Conservation (phyloP, 2,888 invertebrate species). For the Amaurobius ferox region DNA sequence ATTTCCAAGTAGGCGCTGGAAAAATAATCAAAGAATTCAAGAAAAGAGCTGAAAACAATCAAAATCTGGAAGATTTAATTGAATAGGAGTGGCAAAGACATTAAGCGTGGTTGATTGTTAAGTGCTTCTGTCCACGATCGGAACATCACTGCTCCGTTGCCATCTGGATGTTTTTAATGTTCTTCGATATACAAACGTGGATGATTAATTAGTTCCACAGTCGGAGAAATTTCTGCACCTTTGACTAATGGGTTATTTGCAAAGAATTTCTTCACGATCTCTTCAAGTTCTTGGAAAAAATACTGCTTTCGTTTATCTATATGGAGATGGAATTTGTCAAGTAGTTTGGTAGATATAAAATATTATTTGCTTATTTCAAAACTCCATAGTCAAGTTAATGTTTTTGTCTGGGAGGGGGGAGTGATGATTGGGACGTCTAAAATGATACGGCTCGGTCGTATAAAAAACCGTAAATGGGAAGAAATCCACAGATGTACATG, state of each 20-base stretch:
- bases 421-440: too few species aligned
- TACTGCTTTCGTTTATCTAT: too few species aligned
- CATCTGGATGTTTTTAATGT: neutral
- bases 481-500: too few species aligned
- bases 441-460: too few species aligned
- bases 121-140: slow-evolving; percentile 17
- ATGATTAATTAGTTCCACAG: neutral
- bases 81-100: slow-evolving; percentile 16
- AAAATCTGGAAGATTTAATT: slow-evolving; percentile 30
- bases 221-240: neutral
- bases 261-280: slow-evolving; percentile 1
- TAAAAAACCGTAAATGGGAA: too few species aligned
- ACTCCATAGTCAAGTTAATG: too few species aligned
- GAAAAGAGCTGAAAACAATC: slow-evolving; percentile 27
- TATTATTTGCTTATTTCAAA: too few species aligned
- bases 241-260: slow-evolving; percentile 11
- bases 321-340: too few species aligned
- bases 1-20: neutral
- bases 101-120: slow-evolving; percentile 20
- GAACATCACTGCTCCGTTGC: neutral
- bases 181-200: neutral
- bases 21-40: slow-evolving; percentile 23
- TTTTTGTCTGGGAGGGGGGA: too few species aligned
- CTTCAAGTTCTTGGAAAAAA: too few species aligned
- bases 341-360: too few species aligned